Percentiles rank a stretch among this genome's conserved stretches.
phyloP scores from a whole-genome alignment of 2,888 invertebrate species.

The Parnassius mnemosyne region DNA sequence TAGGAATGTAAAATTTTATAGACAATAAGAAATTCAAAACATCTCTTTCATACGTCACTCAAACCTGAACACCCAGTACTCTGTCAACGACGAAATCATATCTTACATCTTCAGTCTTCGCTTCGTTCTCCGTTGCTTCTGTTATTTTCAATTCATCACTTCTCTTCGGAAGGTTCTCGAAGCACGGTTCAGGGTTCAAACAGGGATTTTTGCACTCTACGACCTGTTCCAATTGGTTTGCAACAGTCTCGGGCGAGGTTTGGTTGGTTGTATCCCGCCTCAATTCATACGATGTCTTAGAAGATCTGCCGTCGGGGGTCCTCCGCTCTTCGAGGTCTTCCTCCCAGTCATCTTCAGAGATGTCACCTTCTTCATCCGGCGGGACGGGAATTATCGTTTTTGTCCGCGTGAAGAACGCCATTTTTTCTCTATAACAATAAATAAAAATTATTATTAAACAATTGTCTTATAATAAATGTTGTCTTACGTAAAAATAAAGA shows the following conservation, averaged over 20 bases:
- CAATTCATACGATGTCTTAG: conserved; percentile 70
- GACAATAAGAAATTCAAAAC: conserved; percentile 11
- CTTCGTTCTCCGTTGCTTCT: conserved; percentile 31
- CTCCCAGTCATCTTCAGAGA: conserved; percentile 75
- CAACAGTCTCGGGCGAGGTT: conserved; percentile 9
- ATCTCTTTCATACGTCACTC: conserved; percentile 45
- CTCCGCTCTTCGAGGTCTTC: conserved; percentile 65
- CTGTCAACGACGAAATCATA: conserved; percentile 92
- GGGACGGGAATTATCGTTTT: conserved; percentile 88
- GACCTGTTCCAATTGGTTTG: conserved; percentile 35
- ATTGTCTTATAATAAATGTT: too few species aligned
- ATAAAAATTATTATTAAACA: background rate
- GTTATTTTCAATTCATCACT: conserved; percentile 60
- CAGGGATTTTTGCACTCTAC: conserved; percentile 60
- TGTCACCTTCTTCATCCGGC: conserved; percentile 82
- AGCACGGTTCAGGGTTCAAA: conserved; percentile 43
- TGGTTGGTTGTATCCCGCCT: conserved; percentile 38
- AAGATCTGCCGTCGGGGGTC: conserved; percentile 72
- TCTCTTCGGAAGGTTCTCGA: conserved; percentile 39
- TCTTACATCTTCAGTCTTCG: conserved; percentile 78
- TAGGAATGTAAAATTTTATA: background rate
- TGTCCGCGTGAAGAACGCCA: conserved; percentile 95
- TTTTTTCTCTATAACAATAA: conserved; percentile 89
- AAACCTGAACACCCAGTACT: conserved; percentile 92
- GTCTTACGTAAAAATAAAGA: too few species aligned